Evolutionary conservation across 2,888 invertebrate genomes (phyloP), one percentile per base, ranked within the genome.

Genomic region (Oscheius sp.): DNA sequence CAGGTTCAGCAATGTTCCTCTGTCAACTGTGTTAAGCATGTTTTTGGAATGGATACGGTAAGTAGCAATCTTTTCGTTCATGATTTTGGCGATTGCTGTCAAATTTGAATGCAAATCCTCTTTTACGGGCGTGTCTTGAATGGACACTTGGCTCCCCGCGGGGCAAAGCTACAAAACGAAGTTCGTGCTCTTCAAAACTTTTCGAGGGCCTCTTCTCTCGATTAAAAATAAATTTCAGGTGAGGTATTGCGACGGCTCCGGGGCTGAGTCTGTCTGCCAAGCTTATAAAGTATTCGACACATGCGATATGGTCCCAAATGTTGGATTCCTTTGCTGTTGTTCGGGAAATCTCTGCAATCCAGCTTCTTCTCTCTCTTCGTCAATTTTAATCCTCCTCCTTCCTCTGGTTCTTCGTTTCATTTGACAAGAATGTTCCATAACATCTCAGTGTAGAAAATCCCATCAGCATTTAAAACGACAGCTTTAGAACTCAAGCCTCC

Each of bases 41-140:
- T 83, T n/a, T 74, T 85, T 20, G 84, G 84, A 61, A 72, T 83
- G 63, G 85, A 85, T 74, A 85, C 85, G 72, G 85, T 84, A 69
- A 34, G 80, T 65, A 12, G 20, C 31, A 31, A n/a, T 23, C n/a
- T 17, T 50, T 45, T 42, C 27, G 20, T 15, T 46, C 39, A 37
- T 15, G 57, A 67, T 48, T 29, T 61, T 45, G 31, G 39, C n/a
- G n/a, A 23, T 45, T 61, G 42, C 17, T 42, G 61, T 45, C 61
- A 61, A 61, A 61, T 61, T 61, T 45, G 61, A 61, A 61, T 61
- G 61, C 61, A 61, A 61, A 61, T 61, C 61, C 61, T 58, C 58
- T 39, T 42, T 45, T 29, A 61, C 61, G 61, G 45, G 45, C 45
- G 42, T 61, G 45, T 61, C 61, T 61, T 61, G 45, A 53, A 65